Conservation (phyloP, 2,113 vertebrate species). For the Solea senegalensis region DNA sequence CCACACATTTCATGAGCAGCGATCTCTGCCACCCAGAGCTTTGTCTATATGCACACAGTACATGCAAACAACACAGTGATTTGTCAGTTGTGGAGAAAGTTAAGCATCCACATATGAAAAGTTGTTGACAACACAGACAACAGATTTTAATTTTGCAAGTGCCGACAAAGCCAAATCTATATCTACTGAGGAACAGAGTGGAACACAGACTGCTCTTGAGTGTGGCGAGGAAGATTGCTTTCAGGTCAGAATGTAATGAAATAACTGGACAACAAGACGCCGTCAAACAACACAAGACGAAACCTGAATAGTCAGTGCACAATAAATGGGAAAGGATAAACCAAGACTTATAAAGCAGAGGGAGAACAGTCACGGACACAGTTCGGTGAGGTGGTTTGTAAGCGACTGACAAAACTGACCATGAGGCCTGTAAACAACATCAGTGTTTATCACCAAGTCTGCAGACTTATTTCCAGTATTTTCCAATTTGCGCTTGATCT, state of each 20-base stretch:
- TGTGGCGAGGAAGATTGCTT: constrained; percentile 23
- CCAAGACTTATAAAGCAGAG: neutral
- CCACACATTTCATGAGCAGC: too few relatives aligned
- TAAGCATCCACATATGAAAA: constrained; percentile 22
- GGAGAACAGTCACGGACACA: neutral
- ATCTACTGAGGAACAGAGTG: constrained; percentile 17
- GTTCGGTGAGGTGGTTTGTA: too few relatives aligned
- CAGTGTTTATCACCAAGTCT: too few relatives aligned
- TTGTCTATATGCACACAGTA: neutral
- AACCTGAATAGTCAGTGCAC: neutral
- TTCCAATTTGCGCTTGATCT: too few relatives aligned
- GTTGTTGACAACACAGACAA: constrained; percentile 23
- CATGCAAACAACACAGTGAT: neutral
- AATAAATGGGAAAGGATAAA: constrained; percentile 1
- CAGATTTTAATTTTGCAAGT: constrained; percentile 25
- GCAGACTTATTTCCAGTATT: too few relatives aligned
- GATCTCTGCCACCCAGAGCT: too few relatives aligned
- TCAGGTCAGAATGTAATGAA: constrained; percentile 17
- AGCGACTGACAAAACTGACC: too few relatives aligned
- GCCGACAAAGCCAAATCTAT: constrained; percentile 18
- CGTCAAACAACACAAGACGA: constrained; percentile 7
- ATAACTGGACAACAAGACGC: constrained; percentile 19
- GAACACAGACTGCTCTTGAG: constrained; percentile 22
- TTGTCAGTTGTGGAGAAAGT: neutral
- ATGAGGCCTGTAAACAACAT: too few relatives aligned